phyloP scores from a whole-genome alignment of 1,140 invertebrate species.

The Cephus cinctus region DNA sequence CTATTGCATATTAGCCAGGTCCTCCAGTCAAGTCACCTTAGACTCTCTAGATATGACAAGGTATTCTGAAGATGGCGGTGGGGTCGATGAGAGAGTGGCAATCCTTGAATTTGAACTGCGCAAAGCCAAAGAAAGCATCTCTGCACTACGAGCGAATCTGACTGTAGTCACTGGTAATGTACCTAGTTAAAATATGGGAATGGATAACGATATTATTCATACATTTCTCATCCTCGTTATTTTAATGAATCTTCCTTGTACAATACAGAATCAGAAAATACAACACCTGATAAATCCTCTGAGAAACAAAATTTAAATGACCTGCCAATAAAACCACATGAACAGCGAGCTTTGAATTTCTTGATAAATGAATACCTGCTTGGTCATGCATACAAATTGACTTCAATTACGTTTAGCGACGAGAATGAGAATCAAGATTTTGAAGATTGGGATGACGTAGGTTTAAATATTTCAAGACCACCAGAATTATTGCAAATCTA shows the following conservation, averaged over 20 bases:
- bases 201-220: not conserved
- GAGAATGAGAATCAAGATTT: conserved; percentile 93
- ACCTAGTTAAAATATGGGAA: too few species aligned
- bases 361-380: conserved; percentile 87
- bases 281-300: conserved; percentile 59
- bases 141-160: conserved; percentile 76
- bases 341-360: conserved; percentile 83
- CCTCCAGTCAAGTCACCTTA: conserved; percentile 84
- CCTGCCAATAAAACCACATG: conserved; percentile 75
- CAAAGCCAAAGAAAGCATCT: conserved; percentile 86
- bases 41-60: conserved; percentile 86
- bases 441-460: conserved; percentile 93
- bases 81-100: conserved; percentile 75
- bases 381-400: conserved; percentile 79
- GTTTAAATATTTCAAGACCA: conserved; percentile 82
- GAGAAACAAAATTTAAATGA: conserved; percentile 48
- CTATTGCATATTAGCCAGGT: conserved; percentile 64
- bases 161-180: conserved; percentile 71
- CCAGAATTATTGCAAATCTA: conserved; percentile 76
- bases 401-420: conserved; percentile 89
- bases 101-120: conserved; percentile 87
- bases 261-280: conserved; percentile 63
- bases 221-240: conserved; percentile 13
- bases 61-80: conserved; percentile 84
- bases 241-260: conserved; percentile 12